Percentiles rank a stretch among this genome's conserved stretches.
Evolutionary conservation across 2,888 invertebrate species (phyloP).

Genomic region (Nephrocerus scutellatus): DNA sequence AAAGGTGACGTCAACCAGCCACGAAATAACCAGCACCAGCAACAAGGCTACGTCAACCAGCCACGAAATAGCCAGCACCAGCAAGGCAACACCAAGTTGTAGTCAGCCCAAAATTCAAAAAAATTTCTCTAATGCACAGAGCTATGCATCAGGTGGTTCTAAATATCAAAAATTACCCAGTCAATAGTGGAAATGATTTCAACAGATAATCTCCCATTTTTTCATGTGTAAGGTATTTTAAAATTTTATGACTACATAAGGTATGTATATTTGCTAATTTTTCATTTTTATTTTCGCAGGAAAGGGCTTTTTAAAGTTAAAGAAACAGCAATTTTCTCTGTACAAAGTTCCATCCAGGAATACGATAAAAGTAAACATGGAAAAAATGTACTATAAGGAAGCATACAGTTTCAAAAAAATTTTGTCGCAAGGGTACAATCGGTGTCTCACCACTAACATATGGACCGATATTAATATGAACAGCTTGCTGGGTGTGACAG

Average conservation of each 20-base stretch:
- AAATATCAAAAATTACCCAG: slow-evolving; percentile 1
- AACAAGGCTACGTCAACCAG: no score
- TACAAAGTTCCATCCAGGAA: neutral
- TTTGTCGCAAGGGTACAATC: neutral
- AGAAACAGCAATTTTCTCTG: no score
- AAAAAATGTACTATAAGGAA: slow-evolving; percentile 5
- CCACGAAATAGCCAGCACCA: no score
- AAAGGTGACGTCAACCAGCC: no score
- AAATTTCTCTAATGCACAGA: neutral
- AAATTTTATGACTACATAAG: no score
- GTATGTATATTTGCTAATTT: no score
- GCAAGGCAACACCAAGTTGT: no score
- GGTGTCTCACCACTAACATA: slow-evolving; percentile 3
- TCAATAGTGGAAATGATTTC: slow-evolving; percentile 3
- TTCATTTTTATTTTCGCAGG: no score
- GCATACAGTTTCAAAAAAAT: slow-evolving; percentile 3
- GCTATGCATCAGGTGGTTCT: slow-evolving; percentile 4
- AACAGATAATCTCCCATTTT: slow-evolving; percentile 1
- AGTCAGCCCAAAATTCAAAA: slow-evolving; percentile 1
- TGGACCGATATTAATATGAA: neutral
- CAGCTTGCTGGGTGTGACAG: slow-evolving; percentile 7
- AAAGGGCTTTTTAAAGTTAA: no score
- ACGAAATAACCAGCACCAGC: no score
- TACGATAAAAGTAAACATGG: neutral
- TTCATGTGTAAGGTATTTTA: slow-evolving; percentile 2